A percentile compares a stretch with the other conserved stretches of the same genome.
Conservation (phyloP, 2,113 vertebrate species). For the Sprattus sprattus region DNA sequence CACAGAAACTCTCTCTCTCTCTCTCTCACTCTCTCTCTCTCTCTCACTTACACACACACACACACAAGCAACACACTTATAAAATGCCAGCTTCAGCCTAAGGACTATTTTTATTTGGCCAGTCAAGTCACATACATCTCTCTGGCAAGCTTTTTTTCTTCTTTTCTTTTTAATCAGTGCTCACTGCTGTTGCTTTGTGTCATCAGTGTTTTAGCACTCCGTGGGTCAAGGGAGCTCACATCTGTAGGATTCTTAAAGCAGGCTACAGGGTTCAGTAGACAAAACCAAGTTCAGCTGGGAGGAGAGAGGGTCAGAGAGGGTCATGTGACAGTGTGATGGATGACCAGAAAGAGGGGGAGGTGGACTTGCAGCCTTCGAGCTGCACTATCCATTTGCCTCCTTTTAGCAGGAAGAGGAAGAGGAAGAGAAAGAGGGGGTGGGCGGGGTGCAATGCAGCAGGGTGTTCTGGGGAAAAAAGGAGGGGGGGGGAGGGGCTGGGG, state of each 20-base stretch:
- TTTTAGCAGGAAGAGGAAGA: neutral
- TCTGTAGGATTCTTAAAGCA: neutral
- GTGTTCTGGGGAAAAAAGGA: neutral
- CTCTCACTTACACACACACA: neutral
- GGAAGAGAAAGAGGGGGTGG: neutral
- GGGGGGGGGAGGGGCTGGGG: constrained; percentile 22
- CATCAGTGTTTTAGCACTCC: neutral
- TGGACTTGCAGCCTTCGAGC: neutral
- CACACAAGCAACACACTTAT: neutral
- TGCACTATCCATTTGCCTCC: neutral
- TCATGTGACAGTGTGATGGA: constrained; percentile 26
- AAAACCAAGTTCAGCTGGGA: neutral
- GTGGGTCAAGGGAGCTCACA: neutral
- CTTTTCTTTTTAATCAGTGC: neutral
- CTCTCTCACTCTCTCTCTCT: constrained; percentile 2
- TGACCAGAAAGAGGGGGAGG: constrained; percentile 29
- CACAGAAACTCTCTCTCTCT: neutral
- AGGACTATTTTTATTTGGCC: constrained; percentile 3
- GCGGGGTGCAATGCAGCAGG: neutral
- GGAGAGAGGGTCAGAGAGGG: neutral
- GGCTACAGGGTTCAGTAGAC: neutral
- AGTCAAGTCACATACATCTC: constrained; percentile 6
- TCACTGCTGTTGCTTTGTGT: neutral
- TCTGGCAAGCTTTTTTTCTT: neutral
- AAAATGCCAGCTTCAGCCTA: constrained; percentile 26